Evolutionary conservation across 2,113 vertebrate species (phyloP).

Genomic region (Colius striatus): DNA sequence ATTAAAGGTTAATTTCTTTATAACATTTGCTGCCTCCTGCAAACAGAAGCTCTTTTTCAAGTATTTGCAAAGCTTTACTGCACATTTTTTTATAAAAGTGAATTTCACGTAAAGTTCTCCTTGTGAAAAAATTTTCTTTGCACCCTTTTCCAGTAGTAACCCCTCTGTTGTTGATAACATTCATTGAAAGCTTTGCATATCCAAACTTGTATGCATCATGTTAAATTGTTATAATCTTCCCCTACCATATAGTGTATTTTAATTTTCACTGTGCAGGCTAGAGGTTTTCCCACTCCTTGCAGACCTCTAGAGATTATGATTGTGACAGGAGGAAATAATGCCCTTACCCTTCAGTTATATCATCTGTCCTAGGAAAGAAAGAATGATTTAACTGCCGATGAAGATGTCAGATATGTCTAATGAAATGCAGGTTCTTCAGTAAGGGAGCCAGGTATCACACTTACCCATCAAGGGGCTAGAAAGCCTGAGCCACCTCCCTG

Average conservation of each 20-base stretch:
- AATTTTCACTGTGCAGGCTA: not conserved
- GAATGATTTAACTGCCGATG: not conserved
- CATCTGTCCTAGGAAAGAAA: not conserved
- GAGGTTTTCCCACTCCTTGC: not conserved
- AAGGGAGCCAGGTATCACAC: not conserved
- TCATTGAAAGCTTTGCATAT: not conserved
- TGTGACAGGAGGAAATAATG: not conserved
- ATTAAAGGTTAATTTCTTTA: not conserved
- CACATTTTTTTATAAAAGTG: not conserved
- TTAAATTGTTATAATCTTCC: not conserved
- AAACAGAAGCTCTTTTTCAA: not conserved
- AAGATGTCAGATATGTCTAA: not conserved
- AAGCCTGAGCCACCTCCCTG: not conserved
- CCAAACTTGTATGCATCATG: not conserved
- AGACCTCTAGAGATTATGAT: not conserved
- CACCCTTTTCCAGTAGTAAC: not conserved
- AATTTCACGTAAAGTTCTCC: not conserved
- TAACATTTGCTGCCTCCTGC: not conserved
- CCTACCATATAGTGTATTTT: not conserved
- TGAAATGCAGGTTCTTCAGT: not conserved
- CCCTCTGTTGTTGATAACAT: not conserved
- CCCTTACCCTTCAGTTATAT: not conserved
- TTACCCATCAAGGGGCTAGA: not conserved
- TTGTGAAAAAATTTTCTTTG: not conserved
- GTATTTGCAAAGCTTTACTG: not conserved